These are phyloP conservation scores for Chaetops frenatus DNA, from an alignment of 2,113 vertebrate genomes.

Conservation along the genomic window DNA sequence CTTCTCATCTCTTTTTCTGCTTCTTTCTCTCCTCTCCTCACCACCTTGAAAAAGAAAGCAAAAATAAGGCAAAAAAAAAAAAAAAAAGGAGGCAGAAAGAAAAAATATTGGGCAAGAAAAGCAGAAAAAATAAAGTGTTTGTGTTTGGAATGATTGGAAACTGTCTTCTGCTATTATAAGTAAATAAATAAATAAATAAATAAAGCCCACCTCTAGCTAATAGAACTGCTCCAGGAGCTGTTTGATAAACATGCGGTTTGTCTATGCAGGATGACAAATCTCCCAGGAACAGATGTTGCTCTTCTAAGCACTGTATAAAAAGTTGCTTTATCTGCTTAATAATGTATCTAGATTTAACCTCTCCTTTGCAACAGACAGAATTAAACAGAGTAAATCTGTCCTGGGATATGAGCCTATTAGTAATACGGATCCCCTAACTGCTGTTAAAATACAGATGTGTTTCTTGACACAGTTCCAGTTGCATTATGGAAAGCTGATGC, in stretches of 20 bases:
- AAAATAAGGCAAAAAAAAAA: background rate
- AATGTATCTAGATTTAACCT: constrained; percentile 20
- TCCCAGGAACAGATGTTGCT: background rate
- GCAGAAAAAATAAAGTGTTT: background rate
- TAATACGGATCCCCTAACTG: background rate
- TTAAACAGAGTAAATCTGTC: constrained; percentile 23
- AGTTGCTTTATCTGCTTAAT: constrained; percentile 19
- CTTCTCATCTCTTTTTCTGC: background rate
- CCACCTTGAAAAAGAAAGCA: background rate
- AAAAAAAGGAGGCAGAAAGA: accelerated
- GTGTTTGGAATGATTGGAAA: background rate
- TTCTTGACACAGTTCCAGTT: background rate
- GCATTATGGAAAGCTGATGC: background rate
- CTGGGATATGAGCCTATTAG: background rate
- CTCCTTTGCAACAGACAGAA: constrained; percentile 14
- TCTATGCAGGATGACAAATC: background rate
- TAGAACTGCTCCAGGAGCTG: background rate
- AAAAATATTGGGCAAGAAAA: background rate
- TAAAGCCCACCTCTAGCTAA: background rate
- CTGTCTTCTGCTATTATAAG: background rate
- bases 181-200: background rate
- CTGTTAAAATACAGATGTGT: background rate
- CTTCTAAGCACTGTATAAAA: background rate
- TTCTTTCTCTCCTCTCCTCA: background rate
- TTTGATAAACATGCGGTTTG: background rate